A percentile compares a stretch with the other conserved stretches of the same genome.
These are phyloP conservation scores for Endotricha flammealis DNA, from an alignment of 2,888 invertebrate genomes.

Conservation along the genomic window DNA sequence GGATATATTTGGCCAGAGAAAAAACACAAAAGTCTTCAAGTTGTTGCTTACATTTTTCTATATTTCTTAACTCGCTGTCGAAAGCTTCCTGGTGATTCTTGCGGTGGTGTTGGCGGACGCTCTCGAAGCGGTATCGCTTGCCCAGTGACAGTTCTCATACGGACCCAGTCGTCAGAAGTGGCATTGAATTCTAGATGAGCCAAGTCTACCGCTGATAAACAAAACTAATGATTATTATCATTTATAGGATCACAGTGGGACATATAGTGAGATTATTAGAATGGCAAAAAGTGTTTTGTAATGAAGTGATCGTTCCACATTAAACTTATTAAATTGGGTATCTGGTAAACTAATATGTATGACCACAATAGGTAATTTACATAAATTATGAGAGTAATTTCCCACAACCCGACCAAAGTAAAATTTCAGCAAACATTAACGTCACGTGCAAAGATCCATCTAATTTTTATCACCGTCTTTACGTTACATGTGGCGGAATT, in stretches of 20 bases:
- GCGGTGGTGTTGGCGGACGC: slow-evolving; percentile 36
- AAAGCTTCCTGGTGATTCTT: slow-evolving; percentile 45
- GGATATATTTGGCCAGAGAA: too few species aligned
- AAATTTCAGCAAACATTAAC: background rate
- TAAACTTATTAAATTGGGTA: slow-evolving; percentile 2
- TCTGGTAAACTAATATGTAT: too few species aligned
- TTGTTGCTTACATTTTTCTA: slow-evolving; percentile 68
- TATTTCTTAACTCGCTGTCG: slow-evolving; percentile 62
- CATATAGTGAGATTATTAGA: too few species aligned
- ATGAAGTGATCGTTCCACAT: too few species aligned
- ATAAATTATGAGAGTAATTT: too few species aligned
- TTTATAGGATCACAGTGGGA: too few species aligned
- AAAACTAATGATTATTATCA: background rate
- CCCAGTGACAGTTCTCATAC: slow-evolving; percentile 17
- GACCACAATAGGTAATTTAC: too few species aligned
- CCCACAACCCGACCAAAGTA: background rate
- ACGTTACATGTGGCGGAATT: background rate
- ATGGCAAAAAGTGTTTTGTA: too few species aligned
- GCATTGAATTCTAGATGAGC: slow-evolving; percentile 61
- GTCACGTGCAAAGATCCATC: too few species aligned
- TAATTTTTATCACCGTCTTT: slow-evolving; percentile 1
- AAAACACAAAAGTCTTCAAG: too few species aligned
- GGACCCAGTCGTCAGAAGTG: slow-evolving; percentile 66
- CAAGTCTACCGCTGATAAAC: slow-evolving; percentile 52
- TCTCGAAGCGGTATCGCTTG: slow-evolving; percentile 43